Percentiles rank a stretch among this genome's conserved stretches.
These are phyloP conservation scores for Paracyprichromis sp. DNA, from an alignment of 2,113 vertebrate genomes.

Conservation along the genomic window DNA sequence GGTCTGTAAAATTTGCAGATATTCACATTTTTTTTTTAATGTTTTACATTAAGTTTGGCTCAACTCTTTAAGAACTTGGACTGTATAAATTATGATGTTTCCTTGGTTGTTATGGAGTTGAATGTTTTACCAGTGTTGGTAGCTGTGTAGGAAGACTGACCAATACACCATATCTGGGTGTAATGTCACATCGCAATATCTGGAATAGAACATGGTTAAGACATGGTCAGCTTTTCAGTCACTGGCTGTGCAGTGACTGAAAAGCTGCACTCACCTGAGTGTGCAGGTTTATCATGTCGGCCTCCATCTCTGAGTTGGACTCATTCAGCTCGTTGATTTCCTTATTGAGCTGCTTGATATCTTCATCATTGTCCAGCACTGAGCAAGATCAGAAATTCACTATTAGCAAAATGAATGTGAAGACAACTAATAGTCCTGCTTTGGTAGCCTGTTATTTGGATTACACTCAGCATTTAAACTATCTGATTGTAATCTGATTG, in stretches of 20 bases:
- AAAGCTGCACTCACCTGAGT: constrained; percentile 79
- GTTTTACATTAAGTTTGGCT: not conserved
- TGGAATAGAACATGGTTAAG: not conserved
- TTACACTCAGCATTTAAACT: not conserved
- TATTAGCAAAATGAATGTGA: not conserved
- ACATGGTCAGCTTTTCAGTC: no score
- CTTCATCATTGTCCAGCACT: constrained; percentile 96
- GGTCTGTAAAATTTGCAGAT: not conserved
- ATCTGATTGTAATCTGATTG: not conserved
- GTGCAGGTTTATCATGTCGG: constrained; percentile 92
- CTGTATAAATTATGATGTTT: not conserved
- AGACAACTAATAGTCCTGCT: not conserved
- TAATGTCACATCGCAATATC: not conserved
- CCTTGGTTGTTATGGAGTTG: not conserved
- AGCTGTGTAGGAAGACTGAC: not conserved
- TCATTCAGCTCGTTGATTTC: constrained; percentile 94
- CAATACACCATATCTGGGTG: not conserved
- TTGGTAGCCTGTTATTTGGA: not conserved
- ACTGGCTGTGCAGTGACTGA: not conserved
- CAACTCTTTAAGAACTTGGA: not conserved
- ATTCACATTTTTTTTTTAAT: not conserved
- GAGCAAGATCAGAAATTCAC: not conserved
- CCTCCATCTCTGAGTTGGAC: constrained; percentile 95
- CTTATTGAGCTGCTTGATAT: constrained; percentile 96
- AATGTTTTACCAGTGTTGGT: not conserved